Conservation (phyloP, 2,797 vertebrate genomes). For the Pseudocheirus occidentalis region DNA sequence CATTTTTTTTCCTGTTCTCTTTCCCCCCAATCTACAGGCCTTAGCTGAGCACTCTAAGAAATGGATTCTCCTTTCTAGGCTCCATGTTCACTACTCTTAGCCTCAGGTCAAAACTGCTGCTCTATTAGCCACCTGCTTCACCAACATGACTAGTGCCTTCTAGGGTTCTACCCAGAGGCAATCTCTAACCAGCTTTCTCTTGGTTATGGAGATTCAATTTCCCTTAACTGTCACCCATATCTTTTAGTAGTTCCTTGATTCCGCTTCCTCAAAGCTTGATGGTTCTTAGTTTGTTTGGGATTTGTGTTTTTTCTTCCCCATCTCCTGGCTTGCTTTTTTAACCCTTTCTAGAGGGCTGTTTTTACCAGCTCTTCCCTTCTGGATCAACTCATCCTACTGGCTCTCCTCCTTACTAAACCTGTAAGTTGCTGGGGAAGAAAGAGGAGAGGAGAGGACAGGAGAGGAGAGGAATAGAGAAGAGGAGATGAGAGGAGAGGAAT, state of each 20-base stretch:
- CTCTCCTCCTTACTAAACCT: constrained; percentile 56
- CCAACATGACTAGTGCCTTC: no score
- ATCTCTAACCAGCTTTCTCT: no score
- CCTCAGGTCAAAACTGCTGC: no score
- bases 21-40: no score
- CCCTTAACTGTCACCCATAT: background rate
- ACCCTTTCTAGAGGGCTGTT: background rate
- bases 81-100: no score
- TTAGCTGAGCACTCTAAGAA: no score
- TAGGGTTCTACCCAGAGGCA: no score
- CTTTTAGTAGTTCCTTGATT: background rate
- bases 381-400: constrained; percentile 23
- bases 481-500: background rate
- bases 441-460: accelerated
- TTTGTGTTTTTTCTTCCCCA: background rate
- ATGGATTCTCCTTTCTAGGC: no score
- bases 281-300: background rate
- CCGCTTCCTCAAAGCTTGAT: background rate
- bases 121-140: no score
- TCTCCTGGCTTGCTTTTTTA: background rate
- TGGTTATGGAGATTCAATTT: background rate
- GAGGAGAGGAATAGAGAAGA: background rate
- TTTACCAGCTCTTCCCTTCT: background rate
- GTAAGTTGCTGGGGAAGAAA: constrained; percentile 5
- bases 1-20: background rate